Conservation (phyloP, 2,888 invertebrate genomes). For the Steinernema scapterisci region DNA sequence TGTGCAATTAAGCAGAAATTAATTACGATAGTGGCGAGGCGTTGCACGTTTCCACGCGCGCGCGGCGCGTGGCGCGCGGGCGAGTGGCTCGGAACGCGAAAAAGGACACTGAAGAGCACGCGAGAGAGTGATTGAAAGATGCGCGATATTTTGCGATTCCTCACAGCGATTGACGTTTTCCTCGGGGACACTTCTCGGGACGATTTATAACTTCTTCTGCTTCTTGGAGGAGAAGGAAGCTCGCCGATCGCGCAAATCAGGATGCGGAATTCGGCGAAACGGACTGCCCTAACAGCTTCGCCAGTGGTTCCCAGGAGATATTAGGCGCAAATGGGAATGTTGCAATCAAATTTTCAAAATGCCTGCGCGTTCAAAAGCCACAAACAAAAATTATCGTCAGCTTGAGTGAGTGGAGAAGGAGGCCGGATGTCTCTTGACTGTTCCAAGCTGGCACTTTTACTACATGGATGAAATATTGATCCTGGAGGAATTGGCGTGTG, state of each 20-base stretch:
- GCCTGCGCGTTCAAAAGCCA: background rate
- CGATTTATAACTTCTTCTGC: slow-evolving; percentile 23
- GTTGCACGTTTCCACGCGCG: too few relatives aligned
- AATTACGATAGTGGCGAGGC: background rate
- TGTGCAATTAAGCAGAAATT: background rate
- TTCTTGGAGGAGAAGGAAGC: too few relatives aligned
- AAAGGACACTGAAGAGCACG: background rate
- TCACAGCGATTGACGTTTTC: slow-evolving; percentile 3
- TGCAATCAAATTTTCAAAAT: slow-evolving; percentile 18
- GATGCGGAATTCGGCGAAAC: background rate
- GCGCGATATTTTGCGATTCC: background rate
- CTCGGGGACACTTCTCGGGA: background rate
- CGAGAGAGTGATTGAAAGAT: background rate
- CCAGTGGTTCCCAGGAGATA: background rate
- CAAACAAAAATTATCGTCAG: slow-evolving; percentile 6
- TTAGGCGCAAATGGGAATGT: slow-evolving; percentile 31
- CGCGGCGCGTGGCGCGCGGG: too few relatives aligned
- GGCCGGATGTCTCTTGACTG: too few relatives aligned
- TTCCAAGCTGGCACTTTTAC: too few relatives aligned
- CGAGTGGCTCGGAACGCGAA: background rate
- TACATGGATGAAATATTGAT: too few relatives aligned
- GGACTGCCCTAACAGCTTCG: background rate
- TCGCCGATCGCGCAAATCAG: slow-evolving; percentile 21
- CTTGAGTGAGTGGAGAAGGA: too few relatives aligned
- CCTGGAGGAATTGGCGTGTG: too few relatives aligned